Percentiles rank a stretch among this genome's conserved stretches.
phyloP scores from a whole-genome alignment of 1,140 invertebrate genomes.

The Ladona fulva region DNA sequence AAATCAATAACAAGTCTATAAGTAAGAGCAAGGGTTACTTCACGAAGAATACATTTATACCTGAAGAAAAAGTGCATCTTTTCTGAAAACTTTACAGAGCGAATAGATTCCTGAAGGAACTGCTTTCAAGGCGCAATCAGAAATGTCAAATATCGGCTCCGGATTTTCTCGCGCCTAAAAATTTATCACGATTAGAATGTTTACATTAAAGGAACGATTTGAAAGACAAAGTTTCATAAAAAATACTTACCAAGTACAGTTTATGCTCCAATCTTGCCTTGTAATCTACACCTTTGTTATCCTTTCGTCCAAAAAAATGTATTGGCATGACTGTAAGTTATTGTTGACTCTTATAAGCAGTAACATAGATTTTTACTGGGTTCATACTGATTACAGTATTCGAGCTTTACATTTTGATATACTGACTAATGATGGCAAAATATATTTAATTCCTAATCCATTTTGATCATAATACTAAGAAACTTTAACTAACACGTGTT shows the following conservation, averaged over 20 bases:
- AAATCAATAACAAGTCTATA: not conserved
- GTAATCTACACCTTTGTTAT: constrained; percentile 37
- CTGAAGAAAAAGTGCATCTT: constrained; percentile 46
- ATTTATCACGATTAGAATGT: no score
- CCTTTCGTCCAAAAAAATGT: not conserved
- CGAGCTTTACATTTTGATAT: no score
- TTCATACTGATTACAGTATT: no score
- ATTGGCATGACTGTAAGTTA: not conserved
- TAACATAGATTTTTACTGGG: not conserved
- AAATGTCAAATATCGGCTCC: constrained; percentile 63
- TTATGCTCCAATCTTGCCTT: constrained; percentile 60
- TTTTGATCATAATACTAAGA: no score
- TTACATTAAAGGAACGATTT: no score
- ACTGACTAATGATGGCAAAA: no score
- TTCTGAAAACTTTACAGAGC: constrained; percentile 66
- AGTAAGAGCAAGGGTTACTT: not conserved
- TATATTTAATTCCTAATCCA: no score
- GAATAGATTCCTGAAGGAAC: constrained; percentile 65
- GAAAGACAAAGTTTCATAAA: not conserved
- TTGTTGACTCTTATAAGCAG: not conserved
- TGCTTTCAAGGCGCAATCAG: constrained; percentile 55
- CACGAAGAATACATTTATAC: constrained; percentile 19
- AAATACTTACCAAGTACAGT: constrained; percentile 49
- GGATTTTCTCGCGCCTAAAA: constrained; percentile 60
- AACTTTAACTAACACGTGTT: no score